Base-by-base conservation (phyloP, 2,888 invertebrate species). In the Syrista parreyssii region DNA sequence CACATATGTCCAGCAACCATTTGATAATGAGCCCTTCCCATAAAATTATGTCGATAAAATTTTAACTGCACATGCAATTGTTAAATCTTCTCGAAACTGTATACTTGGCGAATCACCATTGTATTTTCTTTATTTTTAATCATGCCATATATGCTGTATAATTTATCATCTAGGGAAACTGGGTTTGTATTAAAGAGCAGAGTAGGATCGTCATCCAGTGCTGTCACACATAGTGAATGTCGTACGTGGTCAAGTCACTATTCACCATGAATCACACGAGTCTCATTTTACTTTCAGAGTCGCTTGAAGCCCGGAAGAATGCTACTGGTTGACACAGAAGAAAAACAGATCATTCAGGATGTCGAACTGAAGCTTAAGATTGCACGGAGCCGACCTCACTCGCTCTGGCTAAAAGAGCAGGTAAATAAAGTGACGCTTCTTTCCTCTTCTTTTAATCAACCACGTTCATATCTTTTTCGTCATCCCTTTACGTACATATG, bases 271-370 rank as follows among this genome's bases (percentile, higher is more conserved):
- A 84, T 90, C 83, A 89, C 86, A 88, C 81, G 83, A 71, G 76
- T 82, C 80, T 82, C 83, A 81, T 87, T 86, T 90, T 88, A 86
- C 87, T 92, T 92, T 68, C 92, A 97, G 96, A 98, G 99, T 89
- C 98, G 99, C 81, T 94, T 99, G 87, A 98, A 99, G 92, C 99
- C 99, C 1, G 99, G 99, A 4, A 95, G 99, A 83, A 99, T 99
- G 99, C 93, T 99, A 90, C 93, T 99, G 85, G 99, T 99, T 75
- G 99, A 99, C 92, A 99, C 99, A 0, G 93, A 95, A 85, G 96
- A 97, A 88, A 95, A 97, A 91, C 94, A 94, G 82, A 96, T 99
- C 83, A 98, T 98, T 84, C 96, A 97, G 88, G 99, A 99, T 90
- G 96, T 99, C 77, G 97, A 98, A 88, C 93, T 99, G 76, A 99